Conservation (phyloP, 1,140 invertebrate genomes). For the Drusus annulatus region DNA sequence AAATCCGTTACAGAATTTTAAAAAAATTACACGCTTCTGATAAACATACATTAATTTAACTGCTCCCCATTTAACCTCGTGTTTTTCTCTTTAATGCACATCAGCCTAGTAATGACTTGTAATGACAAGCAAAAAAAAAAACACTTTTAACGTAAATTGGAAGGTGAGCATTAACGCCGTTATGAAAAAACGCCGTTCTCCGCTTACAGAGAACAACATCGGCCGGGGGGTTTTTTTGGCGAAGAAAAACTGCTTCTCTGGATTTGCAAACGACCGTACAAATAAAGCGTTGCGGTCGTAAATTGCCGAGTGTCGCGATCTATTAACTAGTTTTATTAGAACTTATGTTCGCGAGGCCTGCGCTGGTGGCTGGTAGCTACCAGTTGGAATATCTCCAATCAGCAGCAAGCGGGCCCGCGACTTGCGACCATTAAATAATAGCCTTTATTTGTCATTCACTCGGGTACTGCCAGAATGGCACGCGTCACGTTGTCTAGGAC, state of each 20-base stretch:
- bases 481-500: neutral
- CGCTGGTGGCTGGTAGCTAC: neutral
- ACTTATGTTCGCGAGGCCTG: slow-evolving; percentile 42
- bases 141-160: too few species aligned
- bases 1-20: too few species aligned
- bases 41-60: too few species aligned
- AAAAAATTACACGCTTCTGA: too few species aligned
- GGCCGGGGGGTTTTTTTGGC: neutral
- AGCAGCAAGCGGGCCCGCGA: neutral
- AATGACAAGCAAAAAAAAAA: too few species aligned
- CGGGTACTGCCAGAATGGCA: neutral
- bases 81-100: too few species aligned
- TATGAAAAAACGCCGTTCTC: neutral
- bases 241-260: neutral
- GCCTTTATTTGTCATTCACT: neutral
- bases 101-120: too few species aligned
- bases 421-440: neutral
- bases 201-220: neutral
- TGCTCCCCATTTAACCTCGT: too few species aligned
- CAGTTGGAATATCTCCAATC: neutral
- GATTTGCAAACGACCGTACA: neutral
- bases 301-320: slow-evolving; percentile 52
- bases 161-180: neutral
- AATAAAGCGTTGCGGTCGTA: slow-evolving; percentile 24
- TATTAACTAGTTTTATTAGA: slow-evolving; percentile 54